Base-by-base conservation (phyloP, 2,797 vertebrate genomes). In the Microcaecilia unicolor region DNA sequence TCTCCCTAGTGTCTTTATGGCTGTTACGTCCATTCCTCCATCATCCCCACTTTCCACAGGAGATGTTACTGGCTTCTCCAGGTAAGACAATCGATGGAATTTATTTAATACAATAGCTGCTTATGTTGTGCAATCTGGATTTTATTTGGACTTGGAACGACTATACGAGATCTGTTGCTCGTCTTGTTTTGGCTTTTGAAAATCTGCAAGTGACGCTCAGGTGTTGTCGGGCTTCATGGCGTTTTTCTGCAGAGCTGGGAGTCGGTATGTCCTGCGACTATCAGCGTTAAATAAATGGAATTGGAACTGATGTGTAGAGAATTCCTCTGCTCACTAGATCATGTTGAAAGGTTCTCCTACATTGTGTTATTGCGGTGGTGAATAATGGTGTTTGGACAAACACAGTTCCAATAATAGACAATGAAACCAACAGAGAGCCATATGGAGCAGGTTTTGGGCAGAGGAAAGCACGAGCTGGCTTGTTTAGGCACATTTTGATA, bases 21-120 rank as follows among this genome's bases (percentile, higher is more conserved):
- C 83, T 98, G 95, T 81, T 98, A 98, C 37, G 95, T 97, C 58
- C 95, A 98, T 79, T 98, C 95, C 70, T 97, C 95, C 77, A 97
- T 98, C 85, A 97, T 98, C 84, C 95, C 95, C 75, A 98, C 95
- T 66, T 98, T 98, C 88, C 95, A 98, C 85, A 88, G 95, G 72
- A 85, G 92, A 85, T 97, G 93, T 85, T 97, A 97, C 84, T 97
- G 93, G 93, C 91, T 97, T 72, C 86, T 97, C 69, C 93, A 97
- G 91, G 92, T 97, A 93, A 86, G 89, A 64, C 74, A 50, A 33
- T 1, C 1, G 24, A n/a, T 44, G 9, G 9, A 9, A 2, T 28
- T 51, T 43, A 34, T 43, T 23, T n/a, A n/a, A 8, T 2, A 8
- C 2, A 3, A 26, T 57, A 7, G 12, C 21, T 19, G 22, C 1